Evolutionary conservation across 64 coral and sea anemone species (phyloP), one percentile per base, ranked within the genome.

Genomic region (Stichodactyla helianthus): DNA sequence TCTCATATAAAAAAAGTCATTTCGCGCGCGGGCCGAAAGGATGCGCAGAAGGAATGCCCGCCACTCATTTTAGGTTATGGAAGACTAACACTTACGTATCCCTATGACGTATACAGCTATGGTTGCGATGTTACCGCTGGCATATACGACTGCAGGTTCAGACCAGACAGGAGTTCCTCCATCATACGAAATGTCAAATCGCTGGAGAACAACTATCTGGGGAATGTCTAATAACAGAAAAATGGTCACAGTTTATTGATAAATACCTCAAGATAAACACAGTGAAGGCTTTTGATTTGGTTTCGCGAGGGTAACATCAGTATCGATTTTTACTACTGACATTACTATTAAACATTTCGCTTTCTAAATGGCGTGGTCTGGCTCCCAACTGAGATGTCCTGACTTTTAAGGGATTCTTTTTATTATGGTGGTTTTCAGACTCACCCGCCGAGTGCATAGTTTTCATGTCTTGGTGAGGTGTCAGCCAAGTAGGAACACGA

Each of bases 111-210:
- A 82, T 9, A 96, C 88, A 60, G 84, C 88, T 53, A 96, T 89
- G 15, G 91, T 85, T 44, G 87, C 94, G 82, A 86, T 67, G 59
- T 90, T 84, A 80, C 94, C 91, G 88, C 90, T 93, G 70, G 80
- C 85, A 57, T 89, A 84, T 61, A 96, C 80, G 62, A 88, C 55
- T 67, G 94, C 91, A 55, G 94, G 94, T 59, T 86, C 88, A 59
- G 23, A 67, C 94, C 94, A 96, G 20, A 96, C 25, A 10, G 88
- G 94, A 50, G 82, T 93, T 27, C 94, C 94, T 56, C 94, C 94
- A 77, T 96, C 91, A 77, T 93, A 93, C 22, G 81, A 51, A 0
- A 31, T 84, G 25, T 96, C 80, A 3, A 96, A 57, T 11, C 91
- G 79, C 52, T 96, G 91, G 71, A 93, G 84, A 25, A 96, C 91